phyloP scores from a whole-genome alignment of 1,140 invertebrate genomes.

The Apis dorsata region DNA sequence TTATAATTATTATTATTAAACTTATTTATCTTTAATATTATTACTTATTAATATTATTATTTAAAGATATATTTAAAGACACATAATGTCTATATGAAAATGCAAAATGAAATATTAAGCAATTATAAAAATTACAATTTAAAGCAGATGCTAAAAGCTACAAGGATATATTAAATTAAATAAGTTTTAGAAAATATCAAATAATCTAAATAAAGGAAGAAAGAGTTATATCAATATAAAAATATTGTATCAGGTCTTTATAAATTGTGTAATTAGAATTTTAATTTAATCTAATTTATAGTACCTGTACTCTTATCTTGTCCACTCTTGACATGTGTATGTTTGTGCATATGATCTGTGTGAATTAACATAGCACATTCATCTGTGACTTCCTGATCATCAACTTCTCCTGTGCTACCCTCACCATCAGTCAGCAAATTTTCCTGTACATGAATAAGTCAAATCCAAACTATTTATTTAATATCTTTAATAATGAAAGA shows the following conservation, averaged over 20 bases:
- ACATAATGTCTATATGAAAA: slow-evolving; percentile 17
- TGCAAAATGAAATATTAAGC: slow-evolving; percentile 35
- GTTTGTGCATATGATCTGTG: slow-evolving; percentile 81
- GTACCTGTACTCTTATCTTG: slow-evolving; percentile 75
- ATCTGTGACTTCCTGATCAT: slow-evolving; percentile 88
- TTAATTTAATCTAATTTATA: slow-evolving; percentile 32
- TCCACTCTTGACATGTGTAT: slow-evolving; percentile 72
- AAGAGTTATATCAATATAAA: slow-evolving; percentile 7
- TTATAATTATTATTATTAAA: not conserved
- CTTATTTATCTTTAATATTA: too few species aligned
- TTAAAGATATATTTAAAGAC: not conserved
- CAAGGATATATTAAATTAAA: slow-evolving; percentile 20
- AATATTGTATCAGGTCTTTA: not conserved
- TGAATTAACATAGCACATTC: slow-evolving; percentile 92
- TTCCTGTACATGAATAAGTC: slow-evolving; percentile 77
- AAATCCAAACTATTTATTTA: slow-evolving; percentile 24
- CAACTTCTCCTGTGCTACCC: slow-evolving; percentile 81
- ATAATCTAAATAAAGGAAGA: slow-evolving; percentile 17
- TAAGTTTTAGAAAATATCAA: not conserved
- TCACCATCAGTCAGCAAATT: slow-evolving; percentile 83
- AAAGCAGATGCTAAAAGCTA: slow-evolving; percentile 45
- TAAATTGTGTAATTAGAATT: slow-evolving; percentile 16
- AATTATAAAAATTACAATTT: slow-evolving; percentile 19
- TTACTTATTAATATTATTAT: too few species aligned
- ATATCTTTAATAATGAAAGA: not conserved